Evolutionary conservation across 2,113 vertebrate genomes (phyloP).

Genomic region (Peucedramus taeniatus): DNA sequence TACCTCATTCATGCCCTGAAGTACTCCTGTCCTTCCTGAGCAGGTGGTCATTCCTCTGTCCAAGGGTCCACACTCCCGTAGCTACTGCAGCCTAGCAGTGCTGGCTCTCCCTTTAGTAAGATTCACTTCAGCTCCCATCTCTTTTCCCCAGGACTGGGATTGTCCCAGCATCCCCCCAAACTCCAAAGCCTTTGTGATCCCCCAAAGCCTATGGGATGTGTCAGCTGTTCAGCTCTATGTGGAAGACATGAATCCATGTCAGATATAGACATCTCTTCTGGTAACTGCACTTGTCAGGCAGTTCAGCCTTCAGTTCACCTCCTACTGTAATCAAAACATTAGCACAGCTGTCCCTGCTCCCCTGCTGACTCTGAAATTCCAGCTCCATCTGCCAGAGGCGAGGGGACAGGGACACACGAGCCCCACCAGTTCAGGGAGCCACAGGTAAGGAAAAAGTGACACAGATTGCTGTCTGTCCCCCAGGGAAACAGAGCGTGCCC

Average conservation of each 20-base stretch:
- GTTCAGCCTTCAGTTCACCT: neutral
- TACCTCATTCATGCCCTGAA: accelerated
- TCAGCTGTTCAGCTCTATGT: neutral
- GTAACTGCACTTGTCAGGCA: neutral
- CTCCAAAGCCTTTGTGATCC: neutral
- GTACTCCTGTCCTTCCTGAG: neutral
- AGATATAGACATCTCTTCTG: accelerated
- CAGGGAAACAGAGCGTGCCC: neutral
- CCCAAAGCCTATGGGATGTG: neutral
- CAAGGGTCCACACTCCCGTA: accelerated
- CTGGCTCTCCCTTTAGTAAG: neutral
- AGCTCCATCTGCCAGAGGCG: neutral
- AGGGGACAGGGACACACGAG: neutral
- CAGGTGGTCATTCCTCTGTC: neutral
- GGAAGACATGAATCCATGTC: accelerated
- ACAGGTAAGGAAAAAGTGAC: neutral
- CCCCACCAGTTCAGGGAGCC: neutral
- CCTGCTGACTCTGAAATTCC: neutral
- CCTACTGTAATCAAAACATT: neutral
- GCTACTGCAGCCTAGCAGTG: neutral
- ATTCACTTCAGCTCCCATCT: neutral
- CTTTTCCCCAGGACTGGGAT: neutral
- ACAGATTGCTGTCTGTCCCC: neutral
- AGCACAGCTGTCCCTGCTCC: neutral
- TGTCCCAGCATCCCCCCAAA: neutral